These are phyloP conservation scores for Boloria selene DNA, from an alignment of 2,888 invertebrate species.

Conservation along the genomic window DNA sequence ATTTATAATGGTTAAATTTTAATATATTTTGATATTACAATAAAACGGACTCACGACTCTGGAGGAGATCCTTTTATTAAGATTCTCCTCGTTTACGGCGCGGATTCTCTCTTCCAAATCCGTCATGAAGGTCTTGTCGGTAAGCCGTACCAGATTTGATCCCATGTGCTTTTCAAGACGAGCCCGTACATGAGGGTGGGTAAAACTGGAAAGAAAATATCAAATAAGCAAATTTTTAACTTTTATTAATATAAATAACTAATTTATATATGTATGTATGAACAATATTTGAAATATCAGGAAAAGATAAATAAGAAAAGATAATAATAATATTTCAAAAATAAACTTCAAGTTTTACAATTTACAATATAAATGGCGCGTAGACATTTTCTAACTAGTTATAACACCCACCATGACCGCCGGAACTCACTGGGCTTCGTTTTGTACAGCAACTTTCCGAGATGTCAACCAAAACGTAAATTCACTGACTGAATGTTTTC, in stretches of 20 bases:
- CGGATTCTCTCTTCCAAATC: constrained; percentile 84
- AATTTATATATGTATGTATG: too few species aligned
- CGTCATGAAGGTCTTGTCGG: constrained; percentile 86
- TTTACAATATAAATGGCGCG: background rate
- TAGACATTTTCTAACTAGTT: background rate
- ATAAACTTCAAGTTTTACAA: background rate
- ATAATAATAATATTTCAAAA: too few species aligned
- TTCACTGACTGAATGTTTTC: constrained; percentile 51
- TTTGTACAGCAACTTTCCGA: constrained; percentile 49
- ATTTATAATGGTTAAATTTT: constrained; percentile 2
- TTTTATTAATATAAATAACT: too few species aligned
- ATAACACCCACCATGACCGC: constrained; percentile 46
- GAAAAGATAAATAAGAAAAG: too few species aligned
- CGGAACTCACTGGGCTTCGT: constrained; percentile 54
- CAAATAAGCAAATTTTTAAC: background rate
- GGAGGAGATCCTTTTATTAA: constrained; percentile 83
- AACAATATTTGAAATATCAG: background rate
- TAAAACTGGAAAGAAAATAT: constrained; percentile 73
- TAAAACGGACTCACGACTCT: constrained; percentile 76
- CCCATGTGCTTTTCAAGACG: constrained; percentile 87
- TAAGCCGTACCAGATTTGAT: constrained; percentile 85
- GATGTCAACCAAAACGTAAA: constrained; percentile 11
- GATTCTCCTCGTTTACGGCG: constrained; percentile 84
- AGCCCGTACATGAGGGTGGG: constrained; percentile 84
- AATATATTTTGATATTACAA: background rate